phyloP scores from a whole-genome alignment of 2,797 vertebrate genomes.

The Pristis pectinata region DNA sequence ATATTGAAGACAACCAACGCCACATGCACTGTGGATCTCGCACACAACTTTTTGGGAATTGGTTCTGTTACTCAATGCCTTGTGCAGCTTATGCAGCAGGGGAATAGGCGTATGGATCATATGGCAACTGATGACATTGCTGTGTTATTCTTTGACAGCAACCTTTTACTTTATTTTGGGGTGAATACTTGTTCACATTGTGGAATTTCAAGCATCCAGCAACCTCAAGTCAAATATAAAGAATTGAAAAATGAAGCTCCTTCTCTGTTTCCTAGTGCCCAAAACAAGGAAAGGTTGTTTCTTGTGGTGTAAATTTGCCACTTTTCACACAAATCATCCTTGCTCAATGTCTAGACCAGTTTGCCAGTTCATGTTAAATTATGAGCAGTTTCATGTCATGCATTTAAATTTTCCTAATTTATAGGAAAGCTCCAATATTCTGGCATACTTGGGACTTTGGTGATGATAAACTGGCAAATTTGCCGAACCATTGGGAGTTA shows the following conservation, averaged over 20 bases:
- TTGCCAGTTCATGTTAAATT: background rate
- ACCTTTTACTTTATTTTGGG: background rate
- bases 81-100: background rate
- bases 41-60: background rate
- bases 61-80: too few species aligned
- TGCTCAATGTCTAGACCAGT: background rate
- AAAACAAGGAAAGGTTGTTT: background rate
- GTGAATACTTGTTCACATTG: background rate
- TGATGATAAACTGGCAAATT: too few species aligned
- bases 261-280: too few species aligned
- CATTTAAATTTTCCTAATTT: background rate
- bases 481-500: too few species aligned
- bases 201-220: background rate
- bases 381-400: background rate
- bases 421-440: too few species aligned
- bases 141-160: background rate
- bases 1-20: background rate
- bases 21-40: background rate
- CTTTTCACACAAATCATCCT: background rate
- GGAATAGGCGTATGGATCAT: background rate
- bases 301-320: background rate
- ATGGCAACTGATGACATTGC: background rate
- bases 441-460: too few species aligned
- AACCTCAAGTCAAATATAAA: background rate
- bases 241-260: background rate